These are phyloP conservation scores for Tortricodes alternella DNA, from an alignment of 2,888 invertebrate species.

Conservation along the genomic window DNA sequence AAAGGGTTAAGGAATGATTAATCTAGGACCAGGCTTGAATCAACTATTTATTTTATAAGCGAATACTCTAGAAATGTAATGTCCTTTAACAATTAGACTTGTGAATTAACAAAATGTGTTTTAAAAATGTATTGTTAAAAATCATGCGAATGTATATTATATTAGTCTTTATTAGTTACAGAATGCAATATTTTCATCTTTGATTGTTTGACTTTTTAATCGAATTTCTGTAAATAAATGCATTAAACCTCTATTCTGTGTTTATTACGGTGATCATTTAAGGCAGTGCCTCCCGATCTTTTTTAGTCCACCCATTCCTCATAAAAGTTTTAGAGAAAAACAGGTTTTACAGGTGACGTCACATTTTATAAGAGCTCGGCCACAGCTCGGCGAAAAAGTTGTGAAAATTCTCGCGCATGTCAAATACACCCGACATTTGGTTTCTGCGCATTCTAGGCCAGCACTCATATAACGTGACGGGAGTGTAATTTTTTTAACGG, in stretches of 20 bases:
- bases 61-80: background rate
- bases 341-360: too few species aligned
- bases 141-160: conserved; percentile 6
- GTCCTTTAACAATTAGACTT: conserved; percentile 7
- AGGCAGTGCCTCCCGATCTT: too few species aligned
- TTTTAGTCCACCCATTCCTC: too few species aligned
- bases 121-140: background rate
- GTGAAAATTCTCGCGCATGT: too few species aligned
- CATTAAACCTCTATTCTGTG: background rate
- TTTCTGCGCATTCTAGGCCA: too few species aligned
- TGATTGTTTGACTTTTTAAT: conserved; percentile 26
- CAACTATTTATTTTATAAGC: conserved; percentile 2
- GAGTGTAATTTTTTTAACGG: too few species aligned
- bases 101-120: background rate
- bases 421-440: too few species aligned
- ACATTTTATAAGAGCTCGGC: too few species aligned
- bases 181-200: conserved; percentile 23
- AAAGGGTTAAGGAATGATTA: background rate
- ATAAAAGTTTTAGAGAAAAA: too few species aligned
- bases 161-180: conserved; percentile 1
- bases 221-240: conserved; percentile 28
- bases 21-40: background rate
- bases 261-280: too few species aligned
- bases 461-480: too few species aligned
- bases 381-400: too few species aligned